Base-by-base conservation (phyloP, 1,140 invertebrate species). In the Drosophila chauvacae region DNA sequence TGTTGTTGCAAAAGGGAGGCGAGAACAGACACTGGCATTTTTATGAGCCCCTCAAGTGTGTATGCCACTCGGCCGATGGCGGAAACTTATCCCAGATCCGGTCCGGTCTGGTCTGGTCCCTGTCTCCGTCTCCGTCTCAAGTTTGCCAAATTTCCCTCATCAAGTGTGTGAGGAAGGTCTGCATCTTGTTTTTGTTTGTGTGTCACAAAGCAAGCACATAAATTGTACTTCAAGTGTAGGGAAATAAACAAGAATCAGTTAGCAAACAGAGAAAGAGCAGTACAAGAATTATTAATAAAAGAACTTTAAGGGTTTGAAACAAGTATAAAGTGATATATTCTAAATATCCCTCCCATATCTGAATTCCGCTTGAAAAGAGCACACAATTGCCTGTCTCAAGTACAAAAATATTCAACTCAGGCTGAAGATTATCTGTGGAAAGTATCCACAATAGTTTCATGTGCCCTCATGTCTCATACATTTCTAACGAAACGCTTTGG, bases 1-100 rank as follows among this genome's bases (percentile, higher is more conserved):
- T 37, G 35, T 35, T 35, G 4, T 35, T 11, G 33, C 10, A 13
- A 35, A 35, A 35, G 6, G 2, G 26, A 14, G 1, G 6, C 2
- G 5, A 11, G 13, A 39, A 42, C 37, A 71, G 30, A 51, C 66
- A 72, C 69, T 53, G 55, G 42, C 53, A 42, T 60, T 60, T 76
- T 76, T 65, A 66, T 66, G 61, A 55, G 71, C 16, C 70, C 47
- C 61, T 20, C 35, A 50, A 72, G 57, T 62, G 68, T 69, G 45
- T 69, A 16, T 68, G 41, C 26, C 30, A 26, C 26, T 26, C 26
- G 26, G 26, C 26, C 26, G 33, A 51, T 41, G 60, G 20, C 30
- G 10, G 13, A 53, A 61, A 50, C 28, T 48, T 60, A 39, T 28
- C 10, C 26, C 23, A 35, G 26, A 14, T 48, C n/a, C 11, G 28